A percentile compares a stretch with the other conserved stretches of the same genome.
Evolutionary conservation across 64 coral and sea anemone species (phyloP).

Genomic region (Astreopora myriophthalma): DNA sequence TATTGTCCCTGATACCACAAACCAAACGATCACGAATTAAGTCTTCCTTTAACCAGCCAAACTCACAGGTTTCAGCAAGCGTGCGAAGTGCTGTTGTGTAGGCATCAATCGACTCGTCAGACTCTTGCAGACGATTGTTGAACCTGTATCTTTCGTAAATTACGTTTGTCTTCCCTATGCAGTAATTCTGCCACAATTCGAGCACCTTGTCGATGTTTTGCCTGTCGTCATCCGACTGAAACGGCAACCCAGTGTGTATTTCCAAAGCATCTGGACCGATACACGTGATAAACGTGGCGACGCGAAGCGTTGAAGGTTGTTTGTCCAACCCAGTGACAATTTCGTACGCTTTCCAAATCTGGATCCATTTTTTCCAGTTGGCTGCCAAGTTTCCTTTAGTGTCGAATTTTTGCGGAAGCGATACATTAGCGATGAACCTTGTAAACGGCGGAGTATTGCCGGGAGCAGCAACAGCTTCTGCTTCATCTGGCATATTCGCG

Average conservation of each 20-base stretch:
- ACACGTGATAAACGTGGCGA: too few species aligned
- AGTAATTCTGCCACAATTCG: slow-evolving; percentile 3
- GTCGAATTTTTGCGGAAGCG: background rate
- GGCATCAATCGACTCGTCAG: background rate
- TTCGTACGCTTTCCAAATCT: slow-evolving; percentile 56
- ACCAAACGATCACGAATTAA: slow-evolving; percentile 28
- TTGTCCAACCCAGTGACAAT: background rate
- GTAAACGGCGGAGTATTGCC: background rate
- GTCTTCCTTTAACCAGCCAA: slow-evolving; percentile 7
- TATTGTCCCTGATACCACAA: slow-evolving; percentile 13
- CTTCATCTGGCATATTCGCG: background rate
- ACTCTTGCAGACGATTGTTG: background rate
- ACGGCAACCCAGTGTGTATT: slow-evolving; percentile 47
- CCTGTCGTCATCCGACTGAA: slow-evolving; percentile 10
- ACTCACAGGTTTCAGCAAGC: slow-evolving; percentile 9
- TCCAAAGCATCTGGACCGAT: slow-evolving; percentile 23
- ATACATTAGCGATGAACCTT: slow-evolving; percentile 53
- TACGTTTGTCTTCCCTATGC: slow-evolving; percentile 37
- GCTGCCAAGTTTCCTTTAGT: slow-evolving; percentile 47
- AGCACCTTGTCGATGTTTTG: slow-evolving; percentile 22
- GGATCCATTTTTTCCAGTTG: slow-evolving; percentile 59
- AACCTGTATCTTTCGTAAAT: slow-evolving; percentile 21
- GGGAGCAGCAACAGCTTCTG: too few species aligned
- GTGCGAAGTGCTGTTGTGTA: slow-evolving; percentile 34
- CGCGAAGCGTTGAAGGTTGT: background rate